Base-by-base conservation (phyloP, 1,140 invertebrate genomes). In the Plodia interpunctella region DNA sequence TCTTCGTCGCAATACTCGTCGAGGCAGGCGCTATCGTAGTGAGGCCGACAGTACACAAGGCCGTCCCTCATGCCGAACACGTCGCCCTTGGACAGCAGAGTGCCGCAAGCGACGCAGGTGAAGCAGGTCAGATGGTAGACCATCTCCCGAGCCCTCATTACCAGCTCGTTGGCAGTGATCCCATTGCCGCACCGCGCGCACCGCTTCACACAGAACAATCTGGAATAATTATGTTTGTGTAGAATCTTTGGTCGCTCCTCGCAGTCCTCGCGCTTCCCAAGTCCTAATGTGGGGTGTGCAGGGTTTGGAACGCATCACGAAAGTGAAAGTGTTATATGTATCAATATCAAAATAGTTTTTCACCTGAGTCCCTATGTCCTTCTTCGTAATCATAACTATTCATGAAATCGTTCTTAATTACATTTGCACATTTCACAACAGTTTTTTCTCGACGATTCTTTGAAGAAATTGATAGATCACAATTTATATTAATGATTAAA, bases 111-210 rank as follows among this genome's bases (percentile, higher is more conserved):
- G 17, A 94, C 93, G 81, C 97, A 98, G 1, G 94, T 94, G 91
- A 98, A 98, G 90, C 97, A 98, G 61, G 95, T 93, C 53, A 97
- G 91, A 86, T 98, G 97, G 87, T 96, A 98, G 50, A 98, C 96
- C 68, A 95, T 91, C 67, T 97, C 96, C 25, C 95, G 88, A 0
- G 96, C 97, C 63, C 96, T 89, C 97, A 98, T 98, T 75, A 98
- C 97, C 72, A 98, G 91, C 90, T 98, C 97, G 67, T 94, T 94
- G n/a, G 96, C 94, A 11, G 94, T 94, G 73, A 98, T 96, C 0
- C 94, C 94, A 32, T 94, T 93, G 13, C 94, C 93, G 80, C 97
- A 98, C 50, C 96, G 92, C 0, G 94, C 94, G 78, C 97, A 98
- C 58, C 95, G 91, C 76, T 96, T 95, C 59, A 95, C 94, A 50